Evolutionary conservation across 1,140 invertebrate species (phyloP).

Genomic region (Heterodera carotae): DNA sequence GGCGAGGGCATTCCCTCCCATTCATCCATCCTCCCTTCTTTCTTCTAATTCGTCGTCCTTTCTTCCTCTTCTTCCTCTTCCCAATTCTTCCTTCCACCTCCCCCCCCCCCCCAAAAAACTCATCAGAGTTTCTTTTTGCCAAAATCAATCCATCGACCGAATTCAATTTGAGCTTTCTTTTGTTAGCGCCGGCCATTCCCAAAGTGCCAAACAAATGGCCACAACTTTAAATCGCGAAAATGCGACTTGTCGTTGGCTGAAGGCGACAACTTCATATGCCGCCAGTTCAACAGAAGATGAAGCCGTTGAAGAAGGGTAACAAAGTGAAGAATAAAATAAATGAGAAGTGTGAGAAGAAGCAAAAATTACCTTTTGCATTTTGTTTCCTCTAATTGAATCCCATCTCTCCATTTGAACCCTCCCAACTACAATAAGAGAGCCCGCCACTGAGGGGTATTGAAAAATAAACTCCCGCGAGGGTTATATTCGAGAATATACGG

Average conservation of each 20-base stretch:
- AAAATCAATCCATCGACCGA: not conserved
- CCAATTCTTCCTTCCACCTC: not conserved
- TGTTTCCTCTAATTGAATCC: too few relatives aligned
- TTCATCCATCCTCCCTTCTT: not conserved
- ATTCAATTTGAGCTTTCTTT: not conserved
- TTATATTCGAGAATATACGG: too few relatives aligned
- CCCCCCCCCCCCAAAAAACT: not conserved
- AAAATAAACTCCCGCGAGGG: too few relatives aligned
- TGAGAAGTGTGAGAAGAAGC: too few relatives aligned
- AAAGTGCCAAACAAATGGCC: slow-evolving; percentile 1
- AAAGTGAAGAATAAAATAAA: not conserved
- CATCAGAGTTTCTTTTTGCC: not conserved
- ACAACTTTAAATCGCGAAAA: slow-evolving; percentile 32
- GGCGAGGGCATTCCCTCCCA: not conserved
- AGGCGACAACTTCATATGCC: not conserved
- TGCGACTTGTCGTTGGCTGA: slow-evolving; percentile 34
- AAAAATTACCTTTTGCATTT: too few relatives aligned
- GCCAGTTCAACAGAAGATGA: not conserved
- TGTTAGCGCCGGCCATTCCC: too few relatives aligned
- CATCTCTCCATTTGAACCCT: too few relatives aligned
- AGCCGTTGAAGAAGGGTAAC: not conserved
- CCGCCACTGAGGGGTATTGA: too few relatives aligned
- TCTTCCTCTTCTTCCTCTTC: not conserved
- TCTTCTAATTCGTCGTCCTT: not conserved
- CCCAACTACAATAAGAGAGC: too few relatives aligned